Evolutionary conservation across 2,888 invertebrate species (phyloP), one percentile per base, ranked within the genome.

Genomic region (Celastrina argiolus): DNA sequence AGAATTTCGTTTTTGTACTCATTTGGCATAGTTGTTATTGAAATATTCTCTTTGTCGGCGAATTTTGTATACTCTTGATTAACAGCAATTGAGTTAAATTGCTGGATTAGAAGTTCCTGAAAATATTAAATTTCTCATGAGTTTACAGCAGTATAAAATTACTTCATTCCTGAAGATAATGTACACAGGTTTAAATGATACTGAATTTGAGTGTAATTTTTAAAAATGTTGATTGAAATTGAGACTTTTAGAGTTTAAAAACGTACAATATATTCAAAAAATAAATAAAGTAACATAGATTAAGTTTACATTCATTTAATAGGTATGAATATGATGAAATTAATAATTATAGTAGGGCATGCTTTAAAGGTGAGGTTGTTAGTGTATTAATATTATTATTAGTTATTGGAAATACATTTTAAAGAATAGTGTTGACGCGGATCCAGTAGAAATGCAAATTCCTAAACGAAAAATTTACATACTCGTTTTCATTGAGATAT

Each of bases 101-200:
- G 88, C 75, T 87, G 80, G 83, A 91, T 90, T 80, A 91, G 83
- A 78, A 85, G 81, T 86, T 84, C 89, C 91, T 91, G 90, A 81
- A 90, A 89, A 63, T 67, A 63, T 67, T 4, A 12, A 14, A 26
- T 51, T 51, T 51, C 1, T 51, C 1, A 51, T 51, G 16, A 51
- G 4, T 51, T 51, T 51, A 26, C 22, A 26, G 10, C 12, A 14
- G 4, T 26, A 22, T 51, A 5, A 22, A 4, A 51, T 22, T 51
- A 26, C 12, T 26, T 22, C 16, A 12, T 51, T 51, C 10, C 45
- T 16, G 45, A 7, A 18, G 7, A 31, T 31, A 31, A 31, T 31
- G n/a, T 31, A 31, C 31, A 31, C 4, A 31, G 31, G 31, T 6
- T 31, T 31, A 1, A 45, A 10, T 45, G 8, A 8, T 18, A 10